Evolutionary conservation across 2,113 vertebrate species (phyloP).

Genomic region (Agapornis roseicollis): DNA sequence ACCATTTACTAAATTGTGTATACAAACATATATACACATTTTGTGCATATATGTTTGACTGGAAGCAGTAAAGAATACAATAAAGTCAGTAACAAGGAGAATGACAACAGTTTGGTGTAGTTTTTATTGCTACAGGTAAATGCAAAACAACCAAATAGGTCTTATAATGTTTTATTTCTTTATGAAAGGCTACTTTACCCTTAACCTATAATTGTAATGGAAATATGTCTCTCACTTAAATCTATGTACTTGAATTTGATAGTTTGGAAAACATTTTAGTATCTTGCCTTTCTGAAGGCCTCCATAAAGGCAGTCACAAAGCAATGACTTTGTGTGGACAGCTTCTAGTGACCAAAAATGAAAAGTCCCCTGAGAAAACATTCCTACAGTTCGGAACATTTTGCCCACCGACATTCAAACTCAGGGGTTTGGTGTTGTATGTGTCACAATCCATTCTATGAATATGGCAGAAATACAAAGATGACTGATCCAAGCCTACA

Average conservation of each 20-base stretch:
- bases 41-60: not conserved
- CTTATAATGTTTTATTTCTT: not conserved
- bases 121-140: not conserved
- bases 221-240: not conserved
- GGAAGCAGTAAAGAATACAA: not conserved
- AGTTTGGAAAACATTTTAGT: not conserved
- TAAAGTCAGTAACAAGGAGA: slow-evolving; percentile 7
- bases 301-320: not conserved
- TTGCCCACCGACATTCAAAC: not conserved
- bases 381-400: not conserved
- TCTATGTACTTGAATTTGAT: not conserved
- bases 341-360: not conserved
- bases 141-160: not conserved
- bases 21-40: not conserved
- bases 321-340: not conserved
- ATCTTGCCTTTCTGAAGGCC: not conserved
- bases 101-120: not conserved
- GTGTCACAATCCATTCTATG: slow-evolving; percentile 9
- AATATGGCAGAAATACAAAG: not conserved
- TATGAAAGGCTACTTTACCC: not conserved
- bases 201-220: not conserved
- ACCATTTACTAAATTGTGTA: slow-evolving; percentile 17
- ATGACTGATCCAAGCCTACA: not conserved
- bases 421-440: not conserved
- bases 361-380: not conserved